Evolutionary conservation across 2,888 invertebrate species (phyloP).

Genomic region (Eumacrocentrus americanus): DNA sequence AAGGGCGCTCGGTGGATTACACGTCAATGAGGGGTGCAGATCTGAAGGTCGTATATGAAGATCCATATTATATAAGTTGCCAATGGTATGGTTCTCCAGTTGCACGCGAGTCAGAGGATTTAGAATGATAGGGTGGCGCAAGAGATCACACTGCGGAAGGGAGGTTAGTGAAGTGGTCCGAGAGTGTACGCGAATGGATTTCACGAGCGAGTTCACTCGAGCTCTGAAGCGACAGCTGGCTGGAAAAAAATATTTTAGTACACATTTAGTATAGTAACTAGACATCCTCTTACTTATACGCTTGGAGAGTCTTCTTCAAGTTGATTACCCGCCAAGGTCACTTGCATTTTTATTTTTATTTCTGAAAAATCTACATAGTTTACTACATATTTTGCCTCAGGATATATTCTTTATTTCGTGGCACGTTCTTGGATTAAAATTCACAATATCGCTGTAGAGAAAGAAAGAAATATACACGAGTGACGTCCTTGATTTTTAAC

Average conservation of each 20-base stretch:
- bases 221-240: constrained; percentile 47
- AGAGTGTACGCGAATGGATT: constrained; percentile 44
- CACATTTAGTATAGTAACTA: too few species aligned
- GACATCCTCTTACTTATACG: too few species aligned
- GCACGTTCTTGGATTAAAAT: constrained; percentile 46
- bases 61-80: constrained; percentile 25
- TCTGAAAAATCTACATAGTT: too few species aligned
- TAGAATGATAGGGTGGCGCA: constrained; percentile 9
- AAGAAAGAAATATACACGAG: background rate
- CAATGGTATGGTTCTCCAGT: constrained; percentile 10
- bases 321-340: too few species aligned
- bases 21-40: background rate
- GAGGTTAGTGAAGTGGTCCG: constrained; percentile 40
- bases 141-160: constrained; percentile 18
- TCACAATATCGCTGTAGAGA: constrained; percentile 34
- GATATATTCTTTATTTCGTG: constrained; percentile 40
- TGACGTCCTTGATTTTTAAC: constrained; percentile 43
- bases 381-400: too few species aligned
- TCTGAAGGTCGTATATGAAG: constrained; percentile 2
- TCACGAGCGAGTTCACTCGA: constrained; percentile 46
- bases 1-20: background rate
- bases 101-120: constrained; percentile 20
- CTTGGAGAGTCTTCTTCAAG: too few species aligned
- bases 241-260: too few species aligned
- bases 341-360: too few species aligned